These are phyloP conservation scores for Sycophila sp. DNA, from an alignment of 1,140 invertebrate species.

Conservation along the genomic window DNA sequence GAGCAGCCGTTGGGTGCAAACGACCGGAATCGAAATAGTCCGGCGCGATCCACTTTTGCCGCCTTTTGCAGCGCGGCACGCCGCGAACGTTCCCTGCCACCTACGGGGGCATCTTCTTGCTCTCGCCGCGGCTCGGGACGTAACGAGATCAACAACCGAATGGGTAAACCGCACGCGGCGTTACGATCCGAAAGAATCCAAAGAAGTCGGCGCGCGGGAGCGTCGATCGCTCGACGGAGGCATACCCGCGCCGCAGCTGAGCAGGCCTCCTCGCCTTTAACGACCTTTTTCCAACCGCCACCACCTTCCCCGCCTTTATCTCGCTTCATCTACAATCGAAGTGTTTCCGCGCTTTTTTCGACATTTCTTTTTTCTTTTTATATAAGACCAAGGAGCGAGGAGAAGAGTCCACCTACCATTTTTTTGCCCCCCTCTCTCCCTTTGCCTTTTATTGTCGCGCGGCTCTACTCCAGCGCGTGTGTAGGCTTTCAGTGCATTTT, in stretches of 20 bases:
- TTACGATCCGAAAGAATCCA: slow-evolving; percentile 35
- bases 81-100: no score
- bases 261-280: slow-evolving; percentile 35
- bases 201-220: slow-evolving; percentile 14
- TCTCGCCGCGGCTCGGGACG: no score
- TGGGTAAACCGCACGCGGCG: slow-evolving; percentile 48
- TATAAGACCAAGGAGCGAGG: no score
- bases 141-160: slow-evolving; percentile 41
- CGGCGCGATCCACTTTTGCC: no score
- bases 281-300: slow-evolving; percentile 19
- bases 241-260: neutral
- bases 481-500: neutral
- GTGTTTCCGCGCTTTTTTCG: slow-evolving; percentile 28
- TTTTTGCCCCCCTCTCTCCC: neutral
- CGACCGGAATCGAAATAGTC: no score
- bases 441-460: neutral
- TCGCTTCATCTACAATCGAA: slow-evolving; percentile 42
- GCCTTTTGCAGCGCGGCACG: no score
- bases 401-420: neutral
- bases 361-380: slow-evolving; percentile 2
- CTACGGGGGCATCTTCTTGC: neutral
- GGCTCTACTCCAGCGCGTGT: neutral
- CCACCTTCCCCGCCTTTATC: slow-evolving; percentile 43
- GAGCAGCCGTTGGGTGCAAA: no score
- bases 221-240: neutral